A percentile compares a stretch with the other conserved stretches of the same genome.
Conservation (phyloP, 2,797 vertebrate genomes). For the Syngnathus acus region DNA sequence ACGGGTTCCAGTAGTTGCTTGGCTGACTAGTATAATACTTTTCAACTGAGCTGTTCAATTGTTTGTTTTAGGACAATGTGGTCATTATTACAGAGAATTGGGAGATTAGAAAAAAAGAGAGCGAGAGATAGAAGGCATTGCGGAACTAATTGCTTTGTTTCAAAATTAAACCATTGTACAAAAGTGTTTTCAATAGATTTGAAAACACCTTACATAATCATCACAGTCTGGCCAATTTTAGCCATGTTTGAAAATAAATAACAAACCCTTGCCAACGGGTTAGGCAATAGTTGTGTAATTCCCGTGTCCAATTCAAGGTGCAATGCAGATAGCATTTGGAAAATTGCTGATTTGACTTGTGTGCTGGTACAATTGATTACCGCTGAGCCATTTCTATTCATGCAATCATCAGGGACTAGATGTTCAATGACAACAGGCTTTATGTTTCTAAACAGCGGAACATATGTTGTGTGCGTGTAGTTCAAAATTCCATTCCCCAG, state of each 20-base stretch:
- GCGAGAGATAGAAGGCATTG: neutral
- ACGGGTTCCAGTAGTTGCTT: neutral
- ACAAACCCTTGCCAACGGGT: neutral
- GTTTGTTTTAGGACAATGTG: neutral
- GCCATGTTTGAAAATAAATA: neutral
- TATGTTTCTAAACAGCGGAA: neutral
- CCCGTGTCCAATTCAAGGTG: neutral
- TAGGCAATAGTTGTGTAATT: neutral
- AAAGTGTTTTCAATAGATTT: neutral
- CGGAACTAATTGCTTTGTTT: neutral
- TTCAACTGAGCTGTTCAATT: neutral
- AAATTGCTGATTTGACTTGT: neutral
- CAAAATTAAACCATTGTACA: neutral
- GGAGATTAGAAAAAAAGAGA: neutral
- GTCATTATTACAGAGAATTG: neutral
- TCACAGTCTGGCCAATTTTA: neutral
- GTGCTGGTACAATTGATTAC: neutral
- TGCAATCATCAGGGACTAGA: neutral
- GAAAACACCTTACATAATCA: neutral
- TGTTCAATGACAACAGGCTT: neutral
- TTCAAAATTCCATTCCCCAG: conserved; percentile 23
- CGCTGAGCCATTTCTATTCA: neutral
- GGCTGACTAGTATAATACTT: neutral
- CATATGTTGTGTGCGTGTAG: conserved; percentile 4
- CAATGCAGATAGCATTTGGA: neutral